Percentiles rank a stretch among this genome's conserved stretches.
Conservation (phyloP, 1,140 invertebrate genomes). For the Paracyclopina nana region DNA sequence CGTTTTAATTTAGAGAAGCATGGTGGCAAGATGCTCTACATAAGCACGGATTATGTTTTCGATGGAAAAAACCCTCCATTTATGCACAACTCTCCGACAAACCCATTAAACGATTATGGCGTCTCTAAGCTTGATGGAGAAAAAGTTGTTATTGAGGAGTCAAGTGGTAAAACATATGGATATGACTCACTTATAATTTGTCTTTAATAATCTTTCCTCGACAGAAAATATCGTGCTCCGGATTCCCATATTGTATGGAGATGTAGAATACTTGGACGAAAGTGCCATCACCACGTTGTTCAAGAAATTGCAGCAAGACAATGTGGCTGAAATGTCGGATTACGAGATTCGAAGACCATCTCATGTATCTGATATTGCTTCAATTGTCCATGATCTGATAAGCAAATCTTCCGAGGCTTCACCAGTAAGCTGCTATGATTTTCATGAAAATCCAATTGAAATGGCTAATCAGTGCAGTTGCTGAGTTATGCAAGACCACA, state of each 20-base stretch:
- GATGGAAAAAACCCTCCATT: slow-evolving; percentile 35
- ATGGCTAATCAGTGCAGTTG: not conserved
- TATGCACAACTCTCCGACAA: slow-evolving; percentile 25
- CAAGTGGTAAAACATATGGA: no score
- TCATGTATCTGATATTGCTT: slow-evolving; percentile 29
- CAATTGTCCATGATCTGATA: slow-evolving; percentile 25
- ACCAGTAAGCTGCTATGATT: not conserved
- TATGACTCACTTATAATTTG: no score
- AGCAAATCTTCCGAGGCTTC: not conserved
- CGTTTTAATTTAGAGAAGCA: no score
- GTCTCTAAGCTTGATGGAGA: slow-evolving; percentile 33
- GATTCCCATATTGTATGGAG: slow-evolving; percentile 34
- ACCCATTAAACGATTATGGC: slow-evolving; percentile 36
- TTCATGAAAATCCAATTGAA: not conserved
- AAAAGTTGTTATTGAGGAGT: no score
- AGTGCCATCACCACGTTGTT: slow-evolving; percentile 34
- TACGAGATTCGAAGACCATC: slow-evolving; percentile 32
- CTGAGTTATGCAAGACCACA: not conserved
- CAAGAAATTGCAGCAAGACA: slow-evolving; percentile 20
- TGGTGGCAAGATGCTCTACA: slow-evolving; percentile 30
- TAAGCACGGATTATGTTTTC: slow-evolving; percentile 40
- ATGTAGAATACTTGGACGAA: slow-evolving; percentile 30
- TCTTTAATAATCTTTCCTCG: no score
- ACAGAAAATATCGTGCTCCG: slow-evolving; percentile 30
- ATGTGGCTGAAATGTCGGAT: slow-evolving; percentile 26